Evolutionary conservation across 2,888 invertebrate species (phyloP).

Genomic region (Tribolium freemani): DNA sequence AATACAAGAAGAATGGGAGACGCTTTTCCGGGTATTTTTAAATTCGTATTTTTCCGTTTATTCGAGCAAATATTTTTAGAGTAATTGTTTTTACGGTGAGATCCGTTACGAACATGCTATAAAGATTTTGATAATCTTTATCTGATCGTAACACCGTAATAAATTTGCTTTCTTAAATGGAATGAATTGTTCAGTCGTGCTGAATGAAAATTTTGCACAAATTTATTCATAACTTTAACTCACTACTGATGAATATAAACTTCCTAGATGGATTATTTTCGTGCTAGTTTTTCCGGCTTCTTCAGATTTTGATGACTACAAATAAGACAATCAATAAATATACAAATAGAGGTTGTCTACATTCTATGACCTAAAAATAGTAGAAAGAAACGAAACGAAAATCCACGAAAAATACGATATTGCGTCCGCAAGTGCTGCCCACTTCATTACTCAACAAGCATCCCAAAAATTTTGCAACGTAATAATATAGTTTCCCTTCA

Average conservation of each 20-base stretch:
- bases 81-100: conserved; percentile 16
- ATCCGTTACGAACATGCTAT: conserved; percentile 13
- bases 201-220: not conserved
- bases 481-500: not conserved
- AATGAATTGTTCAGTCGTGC: not conserved
- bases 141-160: not conserved
- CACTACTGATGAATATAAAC: not conserved
- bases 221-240: not conserved
- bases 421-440: not conserved
- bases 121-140: conserved; percentile 1
- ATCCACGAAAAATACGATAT: not conserved
- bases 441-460: not conserved
- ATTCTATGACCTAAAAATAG: not conserved
- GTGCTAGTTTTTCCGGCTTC: not conserved
- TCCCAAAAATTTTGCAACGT: not conserved
- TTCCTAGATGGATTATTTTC: not conserved
- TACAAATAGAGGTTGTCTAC: not conserved
- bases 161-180: conserved; percentile 2
- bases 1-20: not conserved
- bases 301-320: not conserved
- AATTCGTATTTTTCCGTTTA: not conserved
- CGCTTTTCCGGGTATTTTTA: not conserved
- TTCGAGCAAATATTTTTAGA: not conserved
- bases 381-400: not conserved
- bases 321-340: not conserved